Percentiles rank a stretch among this genome's conserved stretches.
These are phyloP conservation scores for Prunella strophiata DNA, from an alignment of 2,797 vertebrate genomes.

Conservation along the genomic window DNA sequence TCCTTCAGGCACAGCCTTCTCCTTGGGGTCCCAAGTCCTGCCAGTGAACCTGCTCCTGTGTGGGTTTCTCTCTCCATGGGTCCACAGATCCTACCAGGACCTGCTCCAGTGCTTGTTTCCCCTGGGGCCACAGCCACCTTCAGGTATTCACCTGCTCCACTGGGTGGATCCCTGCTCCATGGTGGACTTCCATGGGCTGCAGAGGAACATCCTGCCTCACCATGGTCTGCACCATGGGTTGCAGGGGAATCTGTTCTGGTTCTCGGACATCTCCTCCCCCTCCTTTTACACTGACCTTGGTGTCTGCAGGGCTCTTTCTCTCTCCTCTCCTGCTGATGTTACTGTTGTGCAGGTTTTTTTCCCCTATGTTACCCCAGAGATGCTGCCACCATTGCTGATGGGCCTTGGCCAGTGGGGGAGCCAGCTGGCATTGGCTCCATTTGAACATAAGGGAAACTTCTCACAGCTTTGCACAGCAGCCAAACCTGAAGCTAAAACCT, in stretches of 20 bases:
- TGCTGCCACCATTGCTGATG: background rate
- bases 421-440: fast-evolving
- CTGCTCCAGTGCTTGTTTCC: background rate
- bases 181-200: background rate
- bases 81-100: background rate
- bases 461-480: fast-evolving
- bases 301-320: background rate
- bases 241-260: background rate
- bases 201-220: background rate
- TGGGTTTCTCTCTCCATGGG: background rate
- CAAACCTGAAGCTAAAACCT: background rate
- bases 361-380: no score
- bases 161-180: background rate
- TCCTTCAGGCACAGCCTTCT: background rate
- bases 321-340: background rate
- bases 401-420: background rate
- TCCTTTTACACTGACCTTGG: background rate
- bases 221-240: fast-evolving
- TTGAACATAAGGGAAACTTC: background rate
- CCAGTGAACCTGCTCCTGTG: background rate
- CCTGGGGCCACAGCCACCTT: background rate
- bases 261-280: background rate
- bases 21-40: no score
- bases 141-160: background rate
- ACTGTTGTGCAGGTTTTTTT: background rate